phyloP scores from a whole-genome alignment of 2,113 vertebrate genomes.

The Carollia perspicillata region DNA sequence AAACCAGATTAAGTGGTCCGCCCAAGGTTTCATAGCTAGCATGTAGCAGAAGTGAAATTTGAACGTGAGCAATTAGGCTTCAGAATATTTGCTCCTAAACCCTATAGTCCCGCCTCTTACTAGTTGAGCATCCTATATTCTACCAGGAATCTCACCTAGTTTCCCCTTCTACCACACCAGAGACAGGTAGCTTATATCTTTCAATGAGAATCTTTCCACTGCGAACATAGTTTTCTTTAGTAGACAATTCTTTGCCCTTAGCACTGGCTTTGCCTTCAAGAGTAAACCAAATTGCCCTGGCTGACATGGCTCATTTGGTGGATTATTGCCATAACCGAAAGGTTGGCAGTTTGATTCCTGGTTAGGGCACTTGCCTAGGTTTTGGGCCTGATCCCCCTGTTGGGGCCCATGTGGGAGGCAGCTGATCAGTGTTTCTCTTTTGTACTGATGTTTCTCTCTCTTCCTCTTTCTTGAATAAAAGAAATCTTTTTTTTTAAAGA shows the following conservation, averaged over 20 bases:
- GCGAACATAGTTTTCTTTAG: neutral
- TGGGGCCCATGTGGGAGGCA: too few relatives aligned
- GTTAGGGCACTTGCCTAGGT: too few relatives aligned
- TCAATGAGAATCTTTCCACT: neutral
- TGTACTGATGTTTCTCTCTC: too few relatives aligned
- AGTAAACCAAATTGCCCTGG: neutral
- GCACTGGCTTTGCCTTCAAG: neutral
- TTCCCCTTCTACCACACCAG: neutral
- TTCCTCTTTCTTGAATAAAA: too few relatives aligned
- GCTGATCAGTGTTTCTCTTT: too few relatives aligned
- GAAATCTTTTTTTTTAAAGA: neutral
- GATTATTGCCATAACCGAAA: too few relatives aligned
- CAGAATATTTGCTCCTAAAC: neutral
- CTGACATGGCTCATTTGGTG: too few relatives aligned
- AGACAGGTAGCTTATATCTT: neutral
- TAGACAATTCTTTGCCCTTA: neutral
- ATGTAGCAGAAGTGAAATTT: slow-evolving; percentile 6
- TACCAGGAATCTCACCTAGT: neutral
- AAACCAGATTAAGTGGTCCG: neutral
- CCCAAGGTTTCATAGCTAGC: neutral
- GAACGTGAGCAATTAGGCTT: neutral
- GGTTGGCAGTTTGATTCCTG: too few relatives aligned
- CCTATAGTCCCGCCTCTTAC: neutral
- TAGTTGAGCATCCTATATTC: neutral
- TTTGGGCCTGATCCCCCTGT: too few relatives aligned